Percentiles rank a stretch among this genome's conserved stretches.
phyloP scores from a whole-genome alignment of 2,888 invertebrate species.

The Mesorhabditis belari region DNA sequence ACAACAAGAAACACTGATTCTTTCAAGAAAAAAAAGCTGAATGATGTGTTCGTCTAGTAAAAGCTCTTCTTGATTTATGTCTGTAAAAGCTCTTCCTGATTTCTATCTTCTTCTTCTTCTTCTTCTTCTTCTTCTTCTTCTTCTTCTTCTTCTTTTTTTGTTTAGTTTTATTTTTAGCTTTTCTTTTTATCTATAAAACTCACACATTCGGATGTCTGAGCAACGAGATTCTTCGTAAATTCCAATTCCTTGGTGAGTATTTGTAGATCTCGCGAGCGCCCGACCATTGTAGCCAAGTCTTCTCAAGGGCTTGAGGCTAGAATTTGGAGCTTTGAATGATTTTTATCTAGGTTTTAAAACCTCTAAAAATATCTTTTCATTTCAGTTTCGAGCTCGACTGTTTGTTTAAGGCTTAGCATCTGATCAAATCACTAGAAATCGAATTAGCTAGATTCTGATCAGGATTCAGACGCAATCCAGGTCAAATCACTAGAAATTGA shows the following conservation, averaged over 20 bases:
- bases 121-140: no score
- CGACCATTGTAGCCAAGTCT: constrained; percentile 46
- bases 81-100: no score
- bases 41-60: no score
- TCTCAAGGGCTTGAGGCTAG: constrained; percentile 31
- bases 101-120: no score
- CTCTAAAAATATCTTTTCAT: neutral
- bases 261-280: constrained; percentile 52
- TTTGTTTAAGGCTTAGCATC: neutral
- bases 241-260: constrained; percentile 47
- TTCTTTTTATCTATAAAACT: constrained; percentile 4
- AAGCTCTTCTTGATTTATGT: constrained; percentile 10
- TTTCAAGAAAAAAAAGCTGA: no score
- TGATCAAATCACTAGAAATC: no score
- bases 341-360: neutral
- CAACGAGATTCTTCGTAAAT: constrained; percentile 41
- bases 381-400: neutral
- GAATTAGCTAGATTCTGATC: no score
- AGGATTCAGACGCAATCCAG: no score
- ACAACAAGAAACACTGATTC: no score
- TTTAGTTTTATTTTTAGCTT: neutral
- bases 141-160: neutral
- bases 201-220: constrained; percentile 30
- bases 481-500: no score
- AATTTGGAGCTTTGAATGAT: neutral